Evolutionary conservation across 2,113 vertebrate genomes (phyloP).

Genomic region (Anhinga anhinga): DNA sequence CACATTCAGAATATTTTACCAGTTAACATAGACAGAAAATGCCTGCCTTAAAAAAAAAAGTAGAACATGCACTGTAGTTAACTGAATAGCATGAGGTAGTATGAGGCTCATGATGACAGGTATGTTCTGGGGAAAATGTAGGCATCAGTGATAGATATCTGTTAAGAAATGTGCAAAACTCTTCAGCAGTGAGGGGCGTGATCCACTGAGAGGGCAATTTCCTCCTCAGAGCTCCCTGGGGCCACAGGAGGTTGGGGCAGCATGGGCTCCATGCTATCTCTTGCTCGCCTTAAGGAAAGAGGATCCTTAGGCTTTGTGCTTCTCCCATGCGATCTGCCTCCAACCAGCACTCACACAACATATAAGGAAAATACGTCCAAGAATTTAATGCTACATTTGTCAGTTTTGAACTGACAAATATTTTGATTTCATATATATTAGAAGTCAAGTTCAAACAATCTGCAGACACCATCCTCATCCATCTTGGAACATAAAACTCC

Average conservation of each 20-base stretch:
- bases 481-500: not conserved
- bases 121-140: not conserved
- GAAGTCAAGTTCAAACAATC: not conserved
- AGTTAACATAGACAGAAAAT: not conserved
- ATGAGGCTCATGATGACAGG: not conserved
- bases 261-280: fast-evolving
- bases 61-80: not conserved
- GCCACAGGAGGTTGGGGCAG: not conserved
- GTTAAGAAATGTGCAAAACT: not conserved
- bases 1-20: not conserved
- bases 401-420: not conserved
- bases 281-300: fast-evolving
- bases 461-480: not conserved
- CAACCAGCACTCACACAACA: not conserved
- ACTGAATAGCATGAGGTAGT: not conserved
- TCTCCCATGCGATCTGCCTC: not conserved
- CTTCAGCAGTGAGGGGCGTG: fast-evolving
- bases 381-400: not conserved
- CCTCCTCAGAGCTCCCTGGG: not conserved
- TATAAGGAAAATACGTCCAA: not conserved
- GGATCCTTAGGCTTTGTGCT: not conserved
- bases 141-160: not conserved
- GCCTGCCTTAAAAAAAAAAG: not conserved
- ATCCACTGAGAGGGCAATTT: not conserved
- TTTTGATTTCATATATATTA: not conserved